Percentiles rank a stretch among this genome's conserved stretches.
phyloP scores from a whole-genome alignment of 1,140 invertebrate species.

The Pseudomyrmex sp. region DNA sequence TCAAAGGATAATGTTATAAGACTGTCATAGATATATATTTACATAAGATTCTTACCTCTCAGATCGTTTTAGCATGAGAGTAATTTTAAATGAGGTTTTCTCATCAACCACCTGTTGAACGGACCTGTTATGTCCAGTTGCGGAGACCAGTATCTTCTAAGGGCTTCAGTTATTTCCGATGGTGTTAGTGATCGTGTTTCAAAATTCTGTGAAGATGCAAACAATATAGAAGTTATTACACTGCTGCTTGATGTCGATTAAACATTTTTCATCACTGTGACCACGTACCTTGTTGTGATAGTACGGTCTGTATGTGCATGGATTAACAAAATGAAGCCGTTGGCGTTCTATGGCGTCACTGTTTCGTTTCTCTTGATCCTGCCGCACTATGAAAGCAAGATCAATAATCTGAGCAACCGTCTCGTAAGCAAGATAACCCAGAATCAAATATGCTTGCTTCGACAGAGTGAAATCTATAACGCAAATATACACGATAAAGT shows the following conservation, averaged over 20 bases:
- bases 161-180: constrained; percentile 86
- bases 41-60: constrained; percentile 49
- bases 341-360: constrained; percentile 85
- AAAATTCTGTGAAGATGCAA: constrained; percentile 72
- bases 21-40: too few relatives aligned
- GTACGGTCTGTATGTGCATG: constrained; percentile 82
- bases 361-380: constrained; percentile 85
- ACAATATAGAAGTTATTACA: constrained; percentile 51
- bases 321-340: constrained; percentile 82
- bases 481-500: constrained; percentile 4
- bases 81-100: constrained; percentile 79
- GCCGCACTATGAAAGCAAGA: constrained; percentile 87
- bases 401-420: constrained; percentile 89
- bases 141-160: constrained; percentile 85
- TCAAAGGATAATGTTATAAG: constrained; percentile 11
- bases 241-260: neutral
- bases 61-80: constrained; percentile 74
- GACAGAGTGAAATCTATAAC: constrained; percentile 84
- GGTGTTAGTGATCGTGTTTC: constrained; percentile 84
- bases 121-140: constrained; percentile 82
- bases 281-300: constrained; percentile 79
- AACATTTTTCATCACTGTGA: constrained; percentile 14
- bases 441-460: constrained; percentile 85
- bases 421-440: constrained; percentile 89
- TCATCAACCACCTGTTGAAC: constrained; percentile 81